Evolutionary conservation across 2,888 invertebrate species (phyloP).

Genomic region (Rhingia campestris): DNA sequence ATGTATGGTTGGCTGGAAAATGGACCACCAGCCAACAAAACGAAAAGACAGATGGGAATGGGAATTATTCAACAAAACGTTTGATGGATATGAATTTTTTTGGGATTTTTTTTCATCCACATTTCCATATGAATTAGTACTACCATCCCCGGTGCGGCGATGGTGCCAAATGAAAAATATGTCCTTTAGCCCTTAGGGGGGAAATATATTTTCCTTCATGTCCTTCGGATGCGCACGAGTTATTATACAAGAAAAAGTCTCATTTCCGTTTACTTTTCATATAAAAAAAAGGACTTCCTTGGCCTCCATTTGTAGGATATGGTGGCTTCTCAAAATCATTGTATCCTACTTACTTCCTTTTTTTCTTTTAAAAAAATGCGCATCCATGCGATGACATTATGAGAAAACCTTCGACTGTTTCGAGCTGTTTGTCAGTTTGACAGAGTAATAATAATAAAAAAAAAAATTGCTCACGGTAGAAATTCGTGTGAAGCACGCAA

Average conservation of each 20-base stretch:
- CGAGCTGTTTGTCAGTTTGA: constrained; percentile 3
- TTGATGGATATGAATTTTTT: constrained; percentile 72
- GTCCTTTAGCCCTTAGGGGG: constrained; percentile 49
- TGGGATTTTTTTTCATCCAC: constrained; percentile 14
- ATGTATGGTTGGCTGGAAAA: constrained; percentile 2
- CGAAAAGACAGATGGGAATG: constrained; percentile 6
- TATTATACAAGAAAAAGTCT: constrained; percentile 45
- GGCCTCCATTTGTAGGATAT: constrained; percentile 17
- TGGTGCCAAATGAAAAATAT: constrained; percentile 57
- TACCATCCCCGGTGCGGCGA: not conserved
- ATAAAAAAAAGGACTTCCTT: not conserved
- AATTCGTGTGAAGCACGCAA: constrained; percentile 63
- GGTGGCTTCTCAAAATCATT: constrained; percentile 51
- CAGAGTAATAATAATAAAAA: constrained; percentile 42
- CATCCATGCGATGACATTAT: constrained; percentile 43
- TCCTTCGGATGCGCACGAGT: constrained; percentile 63
- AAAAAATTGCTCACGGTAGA: constrained; percentile 39
- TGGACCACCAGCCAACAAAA: constrained; percentile 5
- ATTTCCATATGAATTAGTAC: constrained; percentile 57
- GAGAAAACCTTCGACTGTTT: constrained; percentile 16
- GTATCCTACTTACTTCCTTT: constrained; percentile 10
- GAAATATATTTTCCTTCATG: constrained; percentile 26
- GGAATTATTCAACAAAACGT: constrained; percentile 42
- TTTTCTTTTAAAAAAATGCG: constrained; percentile 13
- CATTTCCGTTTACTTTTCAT: not conserved